These are phyloP conservation scores for Drosophila pseudotalamancana DNA, from an alignment of 2,888 invertebrate genomes.

Conservation along the genomic window DNA sequence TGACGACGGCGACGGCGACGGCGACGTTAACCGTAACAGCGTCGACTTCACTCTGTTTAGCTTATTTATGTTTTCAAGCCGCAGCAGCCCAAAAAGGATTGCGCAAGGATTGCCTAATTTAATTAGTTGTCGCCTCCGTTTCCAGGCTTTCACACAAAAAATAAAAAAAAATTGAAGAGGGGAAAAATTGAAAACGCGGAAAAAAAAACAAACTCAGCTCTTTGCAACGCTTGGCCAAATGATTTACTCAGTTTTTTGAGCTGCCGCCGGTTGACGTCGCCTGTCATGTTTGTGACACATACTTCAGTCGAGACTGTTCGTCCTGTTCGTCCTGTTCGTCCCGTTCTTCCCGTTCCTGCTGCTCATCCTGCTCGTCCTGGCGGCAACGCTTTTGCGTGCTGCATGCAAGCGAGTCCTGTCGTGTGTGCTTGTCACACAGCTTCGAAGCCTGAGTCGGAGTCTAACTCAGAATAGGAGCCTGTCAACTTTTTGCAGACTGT, in stretches of 20 bases:
- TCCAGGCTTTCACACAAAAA: slow-evolving; percentile 3
- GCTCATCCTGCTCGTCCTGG: slow-evolving; percentile 2
- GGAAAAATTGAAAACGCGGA: not conserved
- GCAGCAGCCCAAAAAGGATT: slow-evolving; percentile 63
- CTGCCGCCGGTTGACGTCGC: slow-evolving; percentile 70
- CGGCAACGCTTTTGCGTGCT: slow-evolving; percentile 46
- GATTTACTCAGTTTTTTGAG: slow-evolving; percentile 68
- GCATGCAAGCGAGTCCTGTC: slow-evolving; percentile 57
- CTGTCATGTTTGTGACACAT: slow-evolving; percentile 79
- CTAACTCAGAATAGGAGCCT: slow-evolving; percentile 25
- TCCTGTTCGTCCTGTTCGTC: slow-evolving; percentile 21
- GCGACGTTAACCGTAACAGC: slow-evolving; percentile 42
- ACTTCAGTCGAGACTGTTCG: slow-evolving; percentile 63
- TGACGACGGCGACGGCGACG: slow-evolving; percentile 52
- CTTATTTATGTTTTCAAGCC: slow-evolving; percentile 74
- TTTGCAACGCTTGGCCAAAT: slow-evolving; percentile 65
- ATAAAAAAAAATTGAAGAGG: not conserved
- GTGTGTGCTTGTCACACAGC: slow-evolving; percentile 55
- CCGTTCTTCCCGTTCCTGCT: slow-evolving; percentile 6
- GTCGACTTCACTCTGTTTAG: slow-evolving; percentile 21
- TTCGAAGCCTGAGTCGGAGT: slow-evolving; percentile 18
- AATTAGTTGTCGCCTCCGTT: slow-evolving; percentile 66
- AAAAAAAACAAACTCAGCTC: slow-evolving; percentile 21
- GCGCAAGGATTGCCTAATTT: slow-evolving; percentile 69
- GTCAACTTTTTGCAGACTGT: slow-evolving; percentile 53